Base-by-base conservation (phyloP, 2,113 vertebrate genomes). In the Eubucco bourcierii region DNA sequence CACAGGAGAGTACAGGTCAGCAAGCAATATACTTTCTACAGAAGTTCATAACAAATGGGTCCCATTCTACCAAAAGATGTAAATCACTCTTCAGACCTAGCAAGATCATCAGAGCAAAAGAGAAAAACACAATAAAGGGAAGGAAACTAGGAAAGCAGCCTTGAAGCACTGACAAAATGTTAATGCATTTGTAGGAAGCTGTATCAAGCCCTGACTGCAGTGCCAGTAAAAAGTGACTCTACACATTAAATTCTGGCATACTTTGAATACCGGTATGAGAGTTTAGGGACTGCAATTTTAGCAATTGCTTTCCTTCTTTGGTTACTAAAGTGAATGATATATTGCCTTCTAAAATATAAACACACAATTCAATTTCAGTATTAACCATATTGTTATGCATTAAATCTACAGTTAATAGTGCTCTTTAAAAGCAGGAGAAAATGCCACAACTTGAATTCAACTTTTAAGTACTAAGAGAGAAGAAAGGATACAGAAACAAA, bases 381-480 rank as follows among this genome's bases (percentile, higher is more conserved):
- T 29, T 85, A 85, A 12, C 12, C 82, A 0, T 23, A 74, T 67
- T 86, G 79, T 76, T 61, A 60, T 25, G 28, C 12, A 46, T 18
- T 66, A 60, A 76, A 94, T 28, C 6, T 41, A 46, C 13, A 15
- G 64, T 46, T 61, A 84, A 21, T 12, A 25, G 20, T 31, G 34
- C 24, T 76, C 56, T 59, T 31, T 56, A 37, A 63, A 84, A 59
- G 68, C 37, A 66, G 52, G 6, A 67, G 31, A 74, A 90, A 23
- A 31, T 7, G 15, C 41, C 72, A 52, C 46, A 82, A 67, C 41
- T 71, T 77, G 44, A 76, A 87, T 64, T 84, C 47, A 60, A 55
- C 24, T 71, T 75, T 28, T 15, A 80, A 85, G 14, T 41, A 46
- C 3, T 0, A 0, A 47, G 33, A 65, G 88, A 73, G 15, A 0